Evolutionary conservation across 1,140 invertebrate genomes (phyloP).

Genomic region (Chironomus tepperi): DNA sequence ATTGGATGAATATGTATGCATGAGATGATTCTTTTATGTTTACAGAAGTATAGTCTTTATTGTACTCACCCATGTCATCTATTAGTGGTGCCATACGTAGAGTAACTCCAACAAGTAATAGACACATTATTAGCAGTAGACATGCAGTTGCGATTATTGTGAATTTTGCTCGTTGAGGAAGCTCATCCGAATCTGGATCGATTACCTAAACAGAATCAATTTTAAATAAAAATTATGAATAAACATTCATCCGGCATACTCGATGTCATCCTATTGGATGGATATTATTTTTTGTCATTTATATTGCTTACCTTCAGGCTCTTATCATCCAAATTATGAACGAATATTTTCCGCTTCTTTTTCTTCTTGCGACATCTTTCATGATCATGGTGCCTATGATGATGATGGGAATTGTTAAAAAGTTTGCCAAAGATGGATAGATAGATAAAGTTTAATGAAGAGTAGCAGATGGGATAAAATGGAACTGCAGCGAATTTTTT

Average conservation of each 20-base stretch:
- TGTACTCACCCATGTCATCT: conserved; percentile 82
- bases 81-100: conserved; percentile 83
- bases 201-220: conserved; percentile 40
- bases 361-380: neutral
- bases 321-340: conserved; percentile 39
- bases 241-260: too few relatives aligned
- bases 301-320: conserved; percentile 33
- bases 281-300: too few relatives aligned
- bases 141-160: conserved; percentile 82
- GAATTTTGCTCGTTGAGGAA: conserved; percentile 72
- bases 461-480: neutral
- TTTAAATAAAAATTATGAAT: too few relatives aligned
- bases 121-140: conserved; percentile 72
- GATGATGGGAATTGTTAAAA: neutral
- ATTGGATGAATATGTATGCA: neutral
- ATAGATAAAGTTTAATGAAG: neutral
- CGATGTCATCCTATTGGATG: too few relatives aligned
- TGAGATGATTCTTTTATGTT: neutral
- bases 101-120: conserved; percentile 79
- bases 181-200: conserved; percentile 56
- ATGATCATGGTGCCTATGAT: conserved; percentile 39
- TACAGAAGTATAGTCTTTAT: neutral
- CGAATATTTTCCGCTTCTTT: conserved; percentile 40
- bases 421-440: neutral
- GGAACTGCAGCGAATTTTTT: too few relatives aligned